Evolutionary conservation across 2,797 vertebrate species (phyloP).

Genomic region (Prunella strophiata): DNA sequence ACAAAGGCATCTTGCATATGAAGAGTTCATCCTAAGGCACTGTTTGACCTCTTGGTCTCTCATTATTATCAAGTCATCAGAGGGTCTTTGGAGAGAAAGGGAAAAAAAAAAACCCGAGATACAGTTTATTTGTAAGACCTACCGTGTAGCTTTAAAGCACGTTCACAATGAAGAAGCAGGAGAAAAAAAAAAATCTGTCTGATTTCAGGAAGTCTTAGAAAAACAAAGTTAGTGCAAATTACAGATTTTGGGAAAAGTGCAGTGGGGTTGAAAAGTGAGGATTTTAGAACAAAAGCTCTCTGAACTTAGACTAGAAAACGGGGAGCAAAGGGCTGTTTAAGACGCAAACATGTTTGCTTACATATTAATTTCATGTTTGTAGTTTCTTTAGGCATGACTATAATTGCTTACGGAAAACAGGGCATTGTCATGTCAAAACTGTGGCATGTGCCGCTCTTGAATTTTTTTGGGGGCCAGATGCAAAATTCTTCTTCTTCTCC

Average conservation of each 20-base stretch:
- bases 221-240: conserved; percentile 28
- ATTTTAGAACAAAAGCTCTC: conserved; percentile 35
- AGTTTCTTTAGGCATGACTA: background rate
- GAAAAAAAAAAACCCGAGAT: background rate
- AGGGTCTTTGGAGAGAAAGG: conserved; percentile 53
- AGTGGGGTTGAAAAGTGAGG: background rate
- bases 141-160: conserved; percentile 34
- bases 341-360: conserved; percentile 43
- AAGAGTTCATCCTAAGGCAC: conserved; percentile 67
- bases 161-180: background rate
- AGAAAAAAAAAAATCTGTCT: background rate
- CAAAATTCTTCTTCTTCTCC: background rate
- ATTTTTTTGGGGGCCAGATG: background rate
- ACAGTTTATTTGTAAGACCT: conserved; percentile 66
- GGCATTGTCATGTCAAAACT: conserved; percentile 4
- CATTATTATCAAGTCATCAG: conserved; percentile 70
- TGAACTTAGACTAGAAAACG: conserved; percentile 17
- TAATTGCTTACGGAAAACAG: conserved; percentile 16
- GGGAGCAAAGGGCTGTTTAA: background rate
- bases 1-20: conserved; percentile 68
- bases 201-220: conserved; percentile 48
- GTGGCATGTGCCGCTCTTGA: background rate
- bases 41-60: conserved; percentile 70
- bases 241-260: conserved; percentile 25
- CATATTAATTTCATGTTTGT: conserved; percentile 17